Conservation (phyloP, 2,113 vertebrate species). For the Plecotus auritus region DNA sequence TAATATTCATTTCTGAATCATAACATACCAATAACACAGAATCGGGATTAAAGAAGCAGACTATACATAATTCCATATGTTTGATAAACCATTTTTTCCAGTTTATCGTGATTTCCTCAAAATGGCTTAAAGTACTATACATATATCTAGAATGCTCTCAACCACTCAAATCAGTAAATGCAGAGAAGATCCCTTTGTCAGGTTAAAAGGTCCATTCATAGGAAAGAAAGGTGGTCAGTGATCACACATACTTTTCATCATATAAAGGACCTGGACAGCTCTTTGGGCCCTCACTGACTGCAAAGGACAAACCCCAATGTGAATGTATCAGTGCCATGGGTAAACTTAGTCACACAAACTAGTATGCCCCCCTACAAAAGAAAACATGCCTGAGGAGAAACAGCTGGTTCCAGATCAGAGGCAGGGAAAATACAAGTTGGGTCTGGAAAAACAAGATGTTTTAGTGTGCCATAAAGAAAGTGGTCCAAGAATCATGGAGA, state of each 20-base stretch:
- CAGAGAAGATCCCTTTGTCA: not conserved
- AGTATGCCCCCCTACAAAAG: not conserved
- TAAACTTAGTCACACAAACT: not conserved
- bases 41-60: slow-evolving; percentile 7
- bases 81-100: not conserved
- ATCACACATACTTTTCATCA: not conserved
- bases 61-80: not conserved
- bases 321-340: not conserved
- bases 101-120: not conserved
- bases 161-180: not conserved
- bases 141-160: not conserved
- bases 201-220: not conserved
- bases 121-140: not conserved
- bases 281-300: not conserved
- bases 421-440: not conserved
- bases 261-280: not conserved
- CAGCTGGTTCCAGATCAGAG: not conserved
- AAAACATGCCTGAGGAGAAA: not conserved
- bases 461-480: not conserved
- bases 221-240: not conserved
- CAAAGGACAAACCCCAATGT: not conserved
- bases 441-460: not conserved
- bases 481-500: not conserved
- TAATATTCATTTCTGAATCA: not conserved
- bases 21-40: not conserved